Base-by-base conservation (phyloP, 2,797 vertebrate genomes). In the Agapornis canus region DNA sequence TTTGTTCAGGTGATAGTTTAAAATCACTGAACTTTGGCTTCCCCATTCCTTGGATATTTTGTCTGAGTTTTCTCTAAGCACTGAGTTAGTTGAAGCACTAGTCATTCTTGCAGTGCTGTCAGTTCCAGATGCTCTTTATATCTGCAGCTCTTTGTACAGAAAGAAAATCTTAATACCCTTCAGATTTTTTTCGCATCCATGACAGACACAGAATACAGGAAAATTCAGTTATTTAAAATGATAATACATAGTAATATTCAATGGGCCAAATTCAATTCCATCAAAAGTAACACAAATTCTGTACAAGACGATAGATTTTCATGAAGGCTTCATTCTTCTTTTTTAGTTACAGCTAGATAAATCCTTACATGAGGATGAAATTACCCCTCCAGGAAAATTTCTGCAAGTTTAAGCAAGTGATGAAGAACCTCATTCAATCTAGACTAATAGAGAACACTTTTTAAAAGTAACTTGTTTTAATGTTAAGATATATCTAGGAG, bases 71-170 rank as follows among this genome's bases (percentile, higher is more conserved):
- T 66, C 26, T 13, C 32, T 80, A 13, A 15, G 18, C 26, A 52
- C 7, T 59, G 37, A 18, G 18, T 72, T 76, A 29, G 42, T 43
- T 83, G 42, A 87, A 94, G 31, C 25, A 47, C 43, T 82, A 61
- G 23, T 43, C 10, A 21, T 51, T 23, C 39, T 61, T 63, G 31
- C 6, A 4, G 10, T 42, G 6, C 35, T 84, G 20, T 61, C 73
- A 64, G 0, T 39, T 95, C 22, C 11, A 42, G 14, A 16, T 0
- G 0, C n/a, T 45, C 26, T 16, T 82, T 59, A 63, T 42, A 40
- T 7, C 37, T 73, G 23, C 40, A 89, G 26, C 2, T 39, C 12
- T 78, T 48, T 22, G 16, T 68, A 42, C 19, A 87, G 13, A 84
- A 76, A 11, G 29, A 18, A 83, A 64, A 43, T 57, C 13, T 68